Evolutionary conservation across 2,888 invertebrate species (phyloP), one percentile per base, ranked within the genome.

Genomic region (Pachymerium ferrugineum): DNA sequence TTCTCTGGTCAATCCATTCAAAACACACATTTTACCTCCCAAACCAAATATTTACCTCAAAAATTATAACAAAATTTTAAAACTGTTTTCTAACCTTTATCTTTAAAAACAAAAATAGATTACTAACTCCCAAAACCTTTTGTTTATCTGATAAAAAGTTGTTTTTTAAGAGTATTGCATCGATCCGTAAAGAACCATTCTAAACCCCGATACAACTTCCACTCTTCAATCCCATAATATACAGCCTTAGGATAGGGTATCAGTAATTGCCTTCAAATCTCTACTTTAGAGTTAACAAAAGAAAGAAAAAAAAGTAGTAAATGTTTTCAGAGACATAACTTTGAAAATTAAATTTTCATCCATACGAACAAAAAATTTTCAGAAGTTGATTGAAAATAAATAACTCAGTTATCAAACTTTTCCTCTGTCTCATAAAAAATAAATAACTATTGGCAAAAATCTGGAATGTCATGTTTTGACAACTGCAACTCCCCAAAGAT

Each of bases 351-450:
- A 62, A 62, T 62, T 62, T 62, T 62, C 28, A 62, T 62, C 28
- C 62, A 62, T 28, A 10, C 19, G 1, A 19, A 47, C n/a, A n/a
- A n/a, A n/a, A n/a, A n/a, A n/a, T n/a, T n/a, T n/a, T n/a, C n/a
- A n/a, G n/a, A n/a, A n/a, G n/a, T n/a, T n/a, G n/a, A 62, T 62
- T 62, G 62, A 62, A 62, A 62, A 62, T 62, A 62, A 62, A 62
- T 62, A 62, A 62, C 62, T 62, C 10, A 54, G n/a, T 54, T 62
- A 62, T 62, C 62, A 62, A 62, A 28, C 12, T 62, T 62, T 62
- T 12, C 25, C 28, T 10, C 10, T 28, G 8, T 6, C 25, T 10
- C 25, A 62, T 4, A 54, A 54, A 19, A 54, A 54, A 10, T 19
- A 54, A 62, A 62, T 19, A 19, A 16, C 47, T 22, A 22, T 22